phyloP scores from a whole-genome alignment of 2,113 vertebrate genomes.

The Xiphias gladius region DNA sequence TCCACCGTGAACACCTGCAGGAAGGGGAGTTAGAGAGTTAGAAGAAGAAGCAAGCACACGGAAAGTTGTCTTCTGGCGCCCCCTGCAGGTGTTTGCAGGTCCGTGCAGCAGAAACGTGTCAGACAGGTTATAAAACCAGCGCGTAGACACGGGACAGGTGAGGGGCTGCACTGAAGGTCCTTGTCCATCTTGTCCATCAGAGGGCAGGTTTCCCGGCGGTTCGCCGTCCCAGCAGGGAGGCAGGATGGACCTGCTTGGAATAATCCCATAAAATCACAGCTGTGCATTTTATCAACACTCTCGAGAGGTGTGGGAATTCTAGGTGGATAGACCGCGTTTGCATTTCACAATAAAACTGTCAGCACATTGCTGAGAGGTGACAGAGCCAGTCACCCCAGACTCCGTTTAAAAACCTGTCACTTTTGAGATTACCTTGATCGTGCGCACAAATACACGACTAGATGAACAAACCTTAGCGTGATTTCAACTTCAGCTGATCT shows the following conservation, averaged over 20 bases:
- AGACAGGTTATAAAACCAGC: neutral
- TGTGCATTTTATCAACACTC: too few relatives aligned
- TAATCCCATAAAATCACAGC: too few relatives aligned
- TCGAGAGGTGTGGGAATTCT: too few relatives aligned
- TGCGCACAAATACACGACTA: accelerated
- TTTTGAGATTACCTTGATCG: neutral
- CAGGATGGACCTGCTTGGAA: too few relatives aligned
- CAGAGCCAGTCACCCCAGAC: neutral
- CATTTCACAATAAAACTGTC: neutral
- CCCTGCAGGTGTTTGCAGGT: conserved; percentile 21
- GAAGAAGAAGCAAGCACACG: too few relatives aligned
- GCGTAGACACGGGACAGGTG: too few relatives aligned
- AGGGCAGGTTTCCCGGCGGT: too few relatives aligned
- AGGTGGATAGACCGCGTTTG: neutral
- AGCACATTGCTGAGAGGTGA: accelerated
- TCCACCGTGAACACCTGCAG: conserved; percentile 94
- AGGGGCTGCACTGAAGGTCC: too few relatives aligned
- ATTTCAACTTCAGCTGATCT: neutral
- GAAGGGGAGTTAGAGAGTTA: neutral
- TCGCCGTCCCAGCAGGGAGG: too few relatives aligned
- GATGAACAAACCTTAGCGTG: accelerated
- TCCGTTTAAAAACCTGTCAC: neutral
- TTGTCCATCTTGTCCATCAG: too few relatives aligned
- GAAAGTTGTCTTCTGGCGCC: neutral
- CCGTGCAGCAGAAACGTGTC: neutral